Percentiles rank a stretch among this genome's conserved stretches.
Evolutionary conservation across 1,140 invertebrate genomes (phyloP).

Genomic region (Bombus impatiens): DNA sequence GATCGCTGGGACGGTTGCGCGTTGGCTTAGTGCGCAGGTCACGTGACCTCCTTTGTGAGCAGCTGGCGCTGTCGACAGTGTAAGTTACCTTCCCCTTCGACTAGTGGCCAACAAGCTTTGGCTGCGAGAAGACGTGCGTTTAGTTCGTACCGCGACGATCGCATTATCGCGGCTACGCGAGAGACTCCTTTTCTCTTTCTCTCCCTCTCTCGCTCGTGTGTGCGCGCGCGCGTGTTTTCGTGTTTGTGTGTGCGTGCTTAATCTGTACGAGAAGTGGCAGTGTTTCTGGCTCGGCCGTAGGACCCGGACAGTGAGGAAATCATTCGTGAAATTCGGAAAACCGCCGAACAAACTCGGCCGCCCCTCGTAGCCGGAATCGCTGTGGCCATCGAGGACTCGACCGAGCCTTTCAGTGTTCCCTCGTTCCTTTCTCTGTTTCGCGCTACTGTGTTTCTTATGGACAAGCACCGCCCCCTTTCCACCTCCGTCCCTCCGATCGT

Average conservation of each 20-base stretch:
- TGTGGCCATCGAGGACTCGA: slow-evolving; percentile 40
- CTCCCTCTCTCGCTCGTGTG: slow-evolving; percentile 31
- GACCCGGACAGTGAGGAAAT: slow-evolving; percentile 38
- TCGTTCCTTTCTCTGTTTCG: slow-evolving; percentile 49
- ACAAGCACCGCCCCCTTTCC: slow-evolving; percentile 45
- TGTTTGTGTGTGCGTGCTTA: slow-evolving; percentile 49
- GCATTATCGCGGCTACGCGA: slow-evolving; percentile 68
- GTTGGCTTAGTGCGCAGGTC: slow-evolving; percentile 25
- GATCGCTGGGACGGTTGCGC: slow-evolving; percentile 32
- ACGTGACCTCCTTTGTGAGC: slow-evolving; percentile 68
- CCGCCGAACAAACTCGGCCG: slow-evolving; percentile 25
- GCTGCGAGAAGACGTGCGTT: slow-evolving; percentile 69
- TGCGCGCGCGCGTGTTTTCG: slow-evolving; percentile 42
- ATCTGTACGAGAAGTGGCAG: slow-evolving; percentile 44
- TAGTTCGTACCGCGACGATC: slow-evolving; percentile 64
- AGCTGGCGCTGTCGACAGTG: slow-evolving; percentile 42
- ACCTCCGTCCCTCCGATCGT: not conserved
- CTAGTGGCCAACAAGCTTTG: slow-evolving; percentile 77
- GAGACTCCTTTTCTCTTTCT: slow-evolving; percentile 64
- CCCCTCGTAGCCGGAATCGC: slow-evolving; percentile 25
- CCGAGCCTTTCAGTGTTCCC: slow-evolving; percentile 32
- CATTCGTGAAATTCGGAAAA: not conserved
- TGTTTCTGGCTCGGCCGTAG: slow-evolving; percentile 45
- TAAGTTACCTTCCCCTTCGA: slow-evolving; percentile 31
- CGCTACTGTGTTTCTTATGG: slow-evolving; percentile 40